These are phyloP conservation scores for Psophia crepitans DNA, from an alignment of 2,113 vertebrate species.

Conservation along the genomic window DNA sequence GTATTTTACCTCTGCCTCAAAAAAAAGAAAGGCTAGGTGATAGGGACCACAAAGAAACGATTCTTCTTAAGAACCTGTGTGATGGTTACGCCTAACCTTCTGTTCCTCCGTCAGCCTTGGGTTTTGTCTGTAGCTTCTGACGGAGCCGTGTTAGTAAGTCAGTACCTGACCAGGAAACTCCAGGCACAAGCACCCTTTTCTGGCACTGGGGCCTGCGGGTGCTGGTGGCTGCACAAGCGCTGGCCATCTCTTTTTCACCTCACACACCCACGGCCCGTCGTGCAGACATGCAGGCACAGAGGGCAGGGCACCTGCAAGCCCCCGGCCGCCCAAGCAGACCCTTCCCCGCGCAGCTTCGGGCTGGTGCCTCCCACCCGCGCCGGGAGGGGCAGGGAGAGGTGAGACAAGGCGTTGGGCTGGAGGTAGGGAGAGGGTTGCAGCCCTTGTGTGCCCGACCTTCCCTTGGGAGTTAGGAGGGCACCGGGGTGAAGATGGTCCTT, in stretches of 20 bases:
- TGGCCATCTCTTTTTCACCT: accelerated
- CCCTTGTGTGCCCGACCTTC: accelerated
- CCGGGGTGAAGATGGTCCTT: accelerated
- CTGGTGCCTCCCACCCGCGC: background rate
- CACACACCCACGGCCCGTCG: accelerated
- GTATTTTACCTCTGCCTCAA: background rate
- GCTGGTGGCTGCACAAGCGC: background rate
- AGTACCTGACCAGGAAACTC: background rate
- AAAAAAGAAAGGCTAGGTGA: background rate
- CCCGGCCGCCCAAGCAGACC: background rate
- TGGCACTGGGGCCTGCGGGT: background rate
- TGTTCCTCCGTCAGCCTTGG: background rate
- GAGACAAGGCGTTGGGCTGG: background rate
- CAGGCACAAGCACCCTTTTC: accelerated
- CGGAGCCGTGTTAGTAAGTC: background rate
- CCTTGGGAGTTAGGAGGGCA: accelerated
- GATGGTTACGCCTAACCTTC: background rate
- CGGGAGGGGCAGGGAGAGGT: background rate
- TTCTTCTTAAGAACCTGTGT: background rate
- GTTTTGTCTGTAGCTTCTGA: background rate
- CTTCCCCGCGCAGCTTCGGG: background rate
- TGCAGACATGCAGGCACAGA: accelerated
- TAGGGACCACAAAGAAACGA: accelerated
- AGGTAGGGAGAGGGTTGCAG: background rate
- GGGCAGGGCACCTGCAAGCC: background rate